These are phyloP conservation scores for Fragum fragum DNA, from an alignment of 2,888 invertebrate species.

Conservation along the genomic window DNA sequence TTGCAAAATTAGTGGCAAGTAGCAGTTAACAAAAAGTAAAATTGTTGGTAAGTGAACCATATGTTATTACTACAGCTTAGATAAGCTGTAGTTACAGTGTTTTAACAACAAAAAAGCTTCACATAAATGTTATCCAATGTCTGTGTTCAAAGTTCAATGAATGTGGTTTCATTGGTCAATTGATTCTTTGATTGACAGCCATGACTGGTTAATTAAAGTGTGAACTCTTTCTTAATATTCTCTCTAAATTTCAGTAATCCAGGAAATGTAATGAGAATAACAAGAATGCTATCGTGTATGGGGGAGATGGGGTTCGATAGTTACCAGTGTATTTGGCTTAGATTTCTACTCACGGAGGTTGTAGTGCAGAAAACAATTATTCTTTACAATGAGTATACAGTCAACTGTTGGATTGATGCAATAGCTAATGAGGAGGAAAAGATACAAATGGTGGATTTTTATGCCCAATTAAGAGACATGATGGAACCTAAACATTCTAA, in stretches of 20 bases:
- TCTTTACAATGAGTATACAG: neutral
- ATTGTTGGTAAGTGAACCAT: no score
- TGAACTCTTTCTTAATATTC: no score
- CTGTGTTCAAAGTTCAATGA: no score
- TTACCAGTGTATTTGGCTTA: neutral
- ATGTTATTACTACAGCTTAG: no score
- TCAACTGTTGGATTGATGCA: neutral
- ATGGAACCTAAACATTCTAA: neutral
- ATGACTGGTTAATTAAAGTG: no score
- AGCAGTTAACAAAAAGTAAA: no score
- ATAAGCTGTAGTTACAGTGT: no score
- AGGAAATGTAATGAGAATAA: neutral
- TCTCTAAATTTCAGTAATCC: neutral
- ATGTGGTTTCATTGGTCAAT: no score
- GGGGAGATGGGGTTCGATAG: slow-evolving; percentile 4
- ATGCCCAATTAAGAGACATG: neutral
- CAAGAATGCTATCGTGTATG: slow-evolving; percentile 8
- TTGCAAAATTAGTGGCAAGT: no score
- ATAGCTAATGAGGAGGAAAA: neutral
- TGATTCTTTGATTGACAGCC: no score
- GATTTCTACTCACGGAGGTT: slow-evolving; percentile 3
- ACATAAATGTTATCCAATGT: no score
- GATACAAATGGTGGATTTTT: neutral
- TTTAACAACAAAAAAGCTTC: no score
- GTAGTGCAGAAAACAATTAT: neutral